Conservation (phyloP, 1,140 invertebrate species). For the Macrotrachela quadricornifera region DNA sequence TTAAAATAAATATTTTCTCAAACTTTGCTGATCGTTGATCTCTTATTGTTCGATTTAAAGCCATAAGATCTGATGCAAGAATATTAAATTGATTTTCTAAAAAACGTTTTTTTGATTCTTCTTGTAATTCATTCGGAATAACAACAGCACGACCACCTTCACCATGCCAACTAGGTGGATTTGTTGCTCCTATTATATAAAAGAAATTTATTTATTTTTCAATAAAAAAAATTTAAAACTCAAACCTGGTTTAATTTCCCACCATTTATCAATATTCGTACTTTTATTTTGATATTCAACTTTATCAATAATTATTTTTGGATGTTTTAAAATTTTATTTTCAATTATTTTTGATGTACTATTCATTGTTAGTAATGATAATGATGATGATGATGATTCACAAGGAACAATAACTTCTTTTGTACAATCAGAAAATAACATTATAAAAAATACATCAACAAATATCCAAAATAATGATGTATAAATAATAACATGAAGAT, state of each 20-base stretch:
- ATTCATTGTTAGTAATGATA: background rate
- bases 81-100: conserved; percentile 83
- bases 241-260: background rate
- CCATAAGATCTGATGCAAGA: conserved; percentile 86
- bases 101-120: conserved; percentile 5
- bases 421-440: conserved; percentile 5
- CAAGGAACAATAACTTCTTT: background rate
- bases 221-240: background rate
- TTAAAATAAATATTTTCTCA: conserved; percentile 24
- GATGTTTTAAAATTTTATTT: background rate
- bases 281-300: background rate
- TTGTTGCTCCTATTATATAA: background rate
- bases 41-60: conserved; percentile 73
- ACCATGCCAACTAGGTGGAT: conserved; percentile 8
- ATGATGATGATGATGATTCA: background rate
- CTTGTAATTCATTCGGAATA: conserved; percentile 1
- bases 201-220: background rate
- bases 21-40: conserved; percentile 77
- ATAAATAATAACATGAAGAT: background rate
- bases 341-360: background rate
- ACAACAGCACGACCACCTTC: conserved; percentile 1
- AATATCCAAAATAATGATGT: conserved; percentile 7
- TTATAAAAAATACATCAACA: background rate
- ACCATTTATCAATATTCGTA: too few relatives aligned
- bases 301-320: background rate